Conservation (phyloP, 1,140 invertebrate species). For the Drosophila repletoides region DNA sequence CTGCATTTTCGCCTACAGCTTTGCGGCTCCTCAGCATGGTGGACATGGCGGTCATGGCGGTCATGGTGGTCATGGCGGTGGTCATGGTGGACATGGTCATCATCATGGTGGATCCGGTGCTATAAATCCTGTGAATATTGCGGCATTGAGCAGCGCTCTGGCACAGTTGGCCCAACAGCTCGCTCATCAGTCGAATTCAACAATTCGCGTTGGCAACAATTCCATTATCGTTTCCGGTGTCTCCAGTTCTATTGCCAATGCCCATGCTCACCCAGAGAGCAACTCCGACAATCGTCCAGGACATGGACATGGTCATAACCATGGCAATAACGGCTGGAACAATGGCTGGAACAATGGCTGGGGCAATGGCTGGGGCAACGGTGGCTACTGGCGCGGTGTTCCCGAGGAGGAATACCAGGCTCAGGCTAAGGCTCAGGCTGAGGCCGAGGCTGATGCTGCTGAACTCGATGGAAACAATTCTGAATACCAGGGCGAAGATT, state of each 20-base stretch:
- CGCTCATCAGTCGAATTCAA: not conserved
- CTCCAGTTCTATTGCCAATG: slow-evolving; percentile 6
- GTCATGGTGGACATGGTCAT: no score
- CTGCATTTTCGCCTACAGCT: slow-evolving; percentile 8
- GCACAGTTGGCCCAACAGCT: slow-evolving; percentile 12
- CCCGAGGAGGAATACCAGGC: not conserved
- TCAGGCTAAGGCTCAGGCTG: not conserved
- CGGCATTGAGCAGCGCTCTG: not conserved
- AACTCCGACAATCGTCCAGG: not conserved
- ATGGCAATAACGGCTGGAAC: not conserved
- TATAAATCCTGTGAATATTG: not conserved
- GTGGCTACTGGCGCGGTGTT: slow-evolving; percentile 12
- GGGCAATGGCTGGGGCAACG: slow-evolving; percentile 4
- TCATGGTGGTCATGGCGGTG: no score
- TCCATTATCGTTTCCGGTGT: slow-evolving; percentile 11
- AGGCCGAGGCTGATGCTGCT: not conserved
- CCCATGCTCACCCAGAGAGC: not conserved
- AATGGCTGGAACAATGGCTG: slow-evolving; percentile 2
- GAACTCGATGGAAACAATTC: not conserved
- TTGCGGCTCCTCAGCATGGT: slow-evolving; percentile 12
- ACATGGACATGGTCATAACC: not conserved
- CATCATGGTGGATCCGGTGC: no score
- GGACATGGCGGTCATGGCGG: no score
- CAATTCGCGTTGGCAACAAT: not conserved
- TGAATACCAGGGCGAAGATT: not conserved